These are phyloP conservation scores for Alentia gelatinosa DNA, from an alignment of 2,888 invertebrate genomes.

Conservation along the genomic window DNA sequence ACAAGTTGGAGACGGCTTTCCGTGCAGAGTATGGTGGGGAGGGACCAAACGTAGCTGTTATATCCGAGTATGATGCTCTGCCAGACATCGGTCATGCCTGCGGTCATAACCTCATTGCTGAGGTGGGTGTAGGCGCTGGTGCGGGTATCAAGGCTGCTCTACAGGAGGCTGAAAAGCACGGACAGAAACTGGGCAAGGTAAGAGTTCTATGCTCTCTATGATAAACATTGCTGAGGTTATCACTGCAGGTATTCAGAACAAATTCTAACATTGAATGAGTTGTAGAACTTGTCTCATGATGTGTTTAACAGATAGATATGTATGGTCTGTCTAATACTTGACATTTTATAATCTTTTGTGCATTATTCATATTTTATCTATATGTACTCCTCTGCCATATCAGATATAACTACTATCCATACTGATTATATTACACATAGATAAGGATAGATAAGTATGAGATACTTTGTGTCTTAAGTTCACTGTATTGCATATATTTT, in stretches of 20 bases:
- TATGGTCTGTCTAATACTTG: too few species aligned
- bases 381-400: too few species aligned
- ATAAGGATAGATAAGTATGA: neutral
- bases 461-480: neutral
- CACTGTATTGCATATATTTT: neutral
- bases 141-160: constrained; percentile 45
- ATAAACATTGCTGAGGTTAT: too few species aligned
- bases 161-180: constrained; percentile 5
- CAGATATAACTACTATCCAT: too few species aligned
- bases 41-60: constrained; percentile 46
- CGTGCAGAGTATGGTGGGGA: constrained; percentile 13
- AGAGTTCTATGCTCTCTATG: too few species aligned
- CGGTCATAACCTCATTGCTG: constrained; percentile 55
- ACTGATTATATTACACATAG: too few species aligned
- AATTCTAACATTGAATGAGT: too few species aligned
- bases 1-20: constrained; percentile 48
- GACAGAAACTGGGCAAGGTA: constrained; percentile 49
- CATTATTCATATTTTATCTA: too few species aligned
- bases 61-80: constrained; percentile 55
- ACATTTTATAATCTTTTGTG: too few species aligned
- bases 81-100: constrained; percentile 57
- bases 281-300: too few species aligned
- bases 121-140: constrained; percentile 52
- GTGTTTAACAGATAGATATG: too few species aligned
- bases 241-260: too few species aligned